Conservation (phyloP, 2,797 vertebrate genomes). For the Phrynocephalus guinanensis region DNA sequence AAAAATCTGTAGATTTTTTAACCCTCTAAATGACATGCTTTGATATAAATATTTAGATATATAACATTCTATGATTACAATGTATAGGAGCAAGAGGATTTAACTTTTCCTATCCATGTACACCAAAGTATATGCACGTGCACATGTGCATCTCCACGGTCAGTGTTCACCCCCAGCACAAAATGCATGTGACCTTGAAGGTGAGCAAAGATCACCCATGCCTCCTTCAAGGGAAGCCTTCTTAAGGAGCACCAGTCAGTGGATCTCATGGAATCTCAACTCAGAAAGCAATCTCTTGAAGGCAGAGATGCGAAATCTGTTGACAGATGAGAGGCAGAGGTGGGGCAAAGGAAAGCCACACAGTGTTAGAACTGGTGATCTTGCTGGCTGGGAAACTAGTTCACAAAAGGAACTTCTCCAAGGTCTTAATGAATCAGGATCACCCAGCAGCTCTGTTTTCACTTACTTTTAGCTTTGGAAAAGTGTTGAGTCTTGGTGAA, state of each 20-base stretch:
- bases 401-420: neutral
- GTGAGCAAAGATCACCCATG: neutral
- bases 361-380: neutral
- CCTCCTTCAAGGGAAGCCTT: neutral
- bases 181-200: neutral
- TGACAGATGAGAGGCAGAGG: neutral
- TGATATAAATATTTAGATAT: neutral
- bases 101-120: neutral
- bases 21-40: neutral
- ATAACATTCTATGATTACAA: neutral
- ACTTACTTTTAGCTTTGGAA: conserved; percentile 48
- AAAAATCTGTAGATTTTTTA: no score
- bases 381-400: neutral
- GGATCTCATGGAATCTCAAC: neutral
- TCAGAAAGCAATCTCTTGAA: neutral
- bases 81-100: neutral
- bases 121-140: neutral
- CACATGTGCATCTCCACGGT: neutral
- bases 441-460: neutral
- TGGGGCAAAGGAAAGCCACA: no score
- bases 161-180: neutral
- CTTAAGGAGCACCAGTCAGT: neutral
- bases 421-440: neutral
- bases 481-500: conserved; percentile 11
- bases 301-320: neutral